Evolutionary conservation across 2,888 invertebrate genomes (phyloP).

Genomic region (Aporophyla nigra): DNA sequence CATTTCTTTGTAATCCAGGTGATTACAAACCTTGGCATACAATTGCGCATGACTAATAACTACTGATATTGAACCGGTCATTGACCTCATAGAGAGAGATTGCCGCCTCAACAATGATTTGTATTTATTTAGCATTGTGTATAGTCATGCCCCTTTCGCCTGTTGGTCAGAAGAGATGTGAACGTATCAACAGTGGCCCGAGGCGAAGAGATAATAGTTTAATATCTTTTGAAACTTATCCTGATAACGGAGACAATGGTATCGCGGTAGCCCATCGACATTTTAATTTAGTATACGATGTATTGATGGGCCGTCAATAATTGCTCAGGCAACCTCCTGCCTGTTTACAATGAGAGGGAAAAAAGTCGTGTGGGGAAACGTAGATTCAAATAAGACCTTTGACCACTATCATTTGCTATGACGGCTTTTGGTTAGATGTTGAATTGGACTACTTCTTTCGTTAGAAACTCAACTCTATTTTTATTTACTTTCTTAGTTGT

Average conservation of each 20-base stretch:
- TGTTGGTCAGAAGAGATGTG: conserved; percentile 31
- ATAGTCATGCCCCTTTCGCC: conserved; percentile 60
- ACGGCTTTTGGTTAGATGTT: too few species aligned
- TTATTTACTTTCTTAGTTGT: too few species aligned
- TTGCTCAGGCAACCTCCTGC: neutral
- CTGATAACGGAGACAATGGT: conserved; percentile 59
- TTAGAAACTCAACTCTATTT: neutral
- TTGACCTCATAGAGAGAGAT: conserved; percentile 52
- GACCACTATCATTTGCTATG: neutral
- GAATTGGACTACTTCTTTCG: neutral
- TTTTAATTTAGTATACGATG: conserved; percentile 45
- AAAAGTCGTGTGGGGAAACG: neutral
- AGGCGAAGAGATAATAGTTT: conserved; percentile 51
- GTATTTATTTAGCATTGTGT: conserved; percentile 67
- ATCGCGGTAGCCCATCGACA: conserved; percentile 53
- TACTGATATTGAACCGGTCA: conserved; percentile 58
- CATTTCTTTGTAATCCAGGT: conserved; percentile 5
- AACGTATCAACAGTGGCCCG: conserved; percentile 49
- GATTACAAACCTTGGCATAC: conserved; percentile 35
- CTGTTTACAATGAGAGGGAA: neutral
- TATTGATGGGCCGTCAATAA: conserved; percentile 30
- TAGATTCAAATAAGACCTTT: neutral
- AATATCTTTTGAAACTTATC: conserved; percentile 60
- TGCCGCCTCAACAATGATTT: conserved; percentile 63
- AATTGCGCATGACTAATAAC: conserved; percentile 50